Percentiles rank a stretch among this genome's conserved stretches.
Conservation (phyloP, 2,797 vertebrate genomes). For the Brachymystax lenok region DNA sequence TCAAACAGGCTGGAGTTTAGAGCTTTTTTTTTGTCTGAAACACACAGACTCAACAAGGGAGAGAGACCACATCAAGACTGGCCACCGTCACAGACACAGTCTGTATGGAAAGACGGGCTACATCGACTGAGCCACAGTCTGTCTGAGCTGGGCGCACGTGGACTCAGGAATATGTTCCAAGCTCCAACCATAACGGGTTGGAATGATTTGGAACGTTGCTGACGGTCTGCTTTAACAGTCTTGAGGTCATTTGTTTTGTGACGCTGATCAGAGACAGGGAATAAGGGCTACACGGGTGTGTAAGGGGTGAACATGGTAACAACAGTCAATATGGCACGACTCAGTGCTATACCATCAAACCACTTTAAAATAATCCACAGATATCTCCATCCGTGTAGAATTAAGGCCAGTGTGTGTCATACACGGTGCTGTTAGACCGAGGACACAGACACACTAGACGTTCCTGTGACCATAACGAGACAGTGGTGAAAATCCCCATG, state of each 20-base stretch:
- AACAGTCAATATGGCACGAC: too few species aligned
- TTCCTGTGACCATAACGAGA: not conserved
- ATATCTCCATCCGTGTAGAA: not conserved
- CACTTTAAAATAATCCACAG: not conserved
- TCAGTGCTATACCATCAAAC: not conserved
- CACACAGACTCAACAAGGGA: slow-evolving; percentile 30
- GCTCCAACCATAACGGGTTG: slow-evolving; percentile 16
- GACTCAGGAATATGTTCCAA: not conserved
- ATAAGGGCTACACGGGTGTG: too few species aligned
- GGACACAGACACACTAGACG: not conserved
- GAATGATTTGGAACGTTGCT: slow-evolving; percentile 8
- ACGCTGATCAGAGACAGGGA: too few species aligned
- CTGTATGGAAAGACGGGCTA: not conserved
- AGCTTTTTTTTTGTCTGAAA: not conserved
- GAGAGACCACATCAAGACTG: too few species aligned
- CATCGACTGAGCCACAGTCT: slow-evolving; percentile 18
- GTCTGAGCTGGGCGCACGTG: slow-evolving; percentile 4
- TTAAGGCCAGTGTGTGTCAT: not conserved
- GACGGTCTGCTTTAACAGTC: not conserved
- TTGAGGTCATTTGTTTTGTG: not conserved
- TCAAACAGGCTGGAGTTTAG: slow-evolving; percentile 10
- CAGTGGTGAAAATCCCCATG: not conserved
- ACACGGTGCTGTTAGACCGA: too few species aligned
- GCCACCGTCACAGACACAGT: too few species aligned
- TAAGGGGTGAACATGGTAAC: too few species aligned